phyloP scores from a whole-genome alignment of 37 sponge, comb jelly and placozoan genomes.

The Halichondria panicea region DNA sequence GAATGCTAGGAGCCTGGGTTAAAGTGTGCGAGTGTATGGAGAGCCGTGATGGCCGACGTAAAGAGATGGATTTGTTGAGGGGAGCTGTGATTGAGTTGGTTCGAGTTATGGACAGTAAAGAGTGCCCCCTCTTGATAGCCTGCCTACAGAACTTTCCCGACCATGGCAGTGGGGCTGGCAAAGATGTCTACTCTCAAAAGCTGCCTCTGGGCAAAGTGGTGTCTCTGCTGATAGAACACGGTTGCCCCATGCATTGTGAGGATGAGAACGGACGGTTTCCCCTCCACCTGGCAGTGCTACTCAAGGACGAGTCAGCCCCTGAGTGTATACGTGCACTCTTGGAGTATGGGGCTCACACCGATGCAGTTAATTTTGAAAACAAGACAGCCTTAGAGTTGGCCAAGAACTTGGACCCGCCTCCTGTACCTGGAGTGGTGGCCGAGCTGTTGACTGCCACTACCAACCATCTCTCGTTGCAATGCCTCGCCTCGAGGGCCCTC shows the following conservation, averaged over 20 bases:
- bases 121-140: slow-evolving; percentile 37
- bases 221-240: slow-evolving; percentile 36
- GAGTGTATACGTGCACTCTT: slow-evolving; percentile 42
- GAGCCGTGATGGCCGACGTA: background rate
- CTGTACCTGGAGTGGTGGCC: background rate
- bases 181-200: slow-evolving; percentile 24
- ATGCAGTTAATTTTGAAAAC: slow-evolving; percentile 63
- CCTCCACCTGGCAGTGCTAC: slow-evolving; percentile 68
- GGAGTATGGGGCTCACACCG: slow-evolving; percentile 64
- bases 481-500: slow-evolving; percentile 40
- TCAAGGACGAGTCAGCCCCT: slow-evolving; percentile 42
- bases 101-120: background rate
- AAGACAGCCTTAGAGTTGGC: slow-evolving; percentile 61
- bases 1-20: slow-evolving; percentile 70
- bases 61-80: slow-evolving; percentile 22
- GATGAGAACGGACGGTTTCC: slow-evolving; percentile 69
- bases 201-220: slow-evolving; percentile 58
- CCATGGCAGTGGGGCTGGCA: slow-evolving; percentile 25
- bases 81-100: slow-evolving; percentile 19
- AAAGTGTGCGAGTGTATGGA: slow-evolving; percentile 26
- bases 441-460: background rate
- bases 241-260: slow-evolving; percentile 39
- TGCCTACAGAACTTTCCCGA: slow-evolving; percentile 62
- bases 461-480: slow-evolving; percentile 42
- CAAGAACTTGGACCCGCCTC: background rate